phyloP scores from a whole-genome alignment of 2,113 vertebrate genomes.

The Cochlearius cochlearius region DNA sequence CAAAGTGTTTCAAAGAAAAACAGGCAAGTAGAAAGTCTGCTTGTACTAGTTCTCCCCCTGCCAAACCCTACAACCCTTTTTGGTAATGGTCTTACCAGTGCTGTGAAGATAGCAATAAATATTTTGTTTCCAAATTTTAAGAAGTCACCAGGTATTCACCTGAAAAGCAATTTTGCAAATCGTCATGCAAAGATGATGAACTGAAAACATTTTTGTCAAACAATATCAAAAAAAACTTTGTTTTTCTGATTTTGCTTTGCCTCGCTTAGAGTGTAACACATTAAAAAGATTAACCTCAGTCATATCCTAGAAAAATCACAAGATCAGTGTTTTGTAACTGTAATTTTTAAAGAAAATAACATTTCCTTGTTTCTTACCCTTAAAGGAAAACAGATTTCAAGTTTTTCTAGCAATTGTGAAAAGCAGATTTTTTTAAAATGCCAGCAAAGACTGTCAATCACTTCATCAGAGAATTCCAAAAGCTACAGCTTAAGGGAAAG shows the following conservation, averaged over 20 bases:
- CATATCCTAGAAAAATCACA: background rate
- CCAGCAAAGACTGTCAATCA: background rate
- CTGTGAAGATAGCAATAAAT: background rate
- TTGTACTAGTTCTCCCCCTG: background rate
- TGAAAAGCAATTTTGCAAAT: background rate
- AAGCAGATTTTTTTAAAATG: background rate
- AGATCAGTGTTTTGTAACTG: background rate
- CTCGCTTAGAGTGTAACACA: background rate
- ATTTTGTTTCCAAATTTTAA: background rate
- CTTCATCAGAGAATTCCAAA: background rate
- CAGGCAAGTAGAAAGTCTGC: background rate
- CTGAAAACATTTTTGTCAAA: background rate
- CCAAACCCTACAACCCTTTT: background rate
- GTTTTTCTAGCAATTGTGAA: background rate
- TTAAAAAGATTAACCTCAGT: background rate
- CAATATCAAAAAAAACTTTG: background rate
- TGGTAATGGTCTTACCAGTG: background rate
- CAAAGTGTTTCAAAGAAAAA: background rate
- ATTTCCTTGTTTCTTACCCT: background rate
- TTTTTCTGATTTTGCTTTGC: background rate
- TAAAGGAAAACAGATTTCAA: background rate
- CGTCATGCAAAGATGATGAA: background rate
- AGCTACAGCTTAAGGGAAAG: background rate
- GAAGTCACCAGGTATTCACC: background rate
- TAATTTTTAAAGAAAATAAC: background rate